Conservation (phyloP, 2,888 invertebrate genomes). For the Melanotus villosus region DNA sequence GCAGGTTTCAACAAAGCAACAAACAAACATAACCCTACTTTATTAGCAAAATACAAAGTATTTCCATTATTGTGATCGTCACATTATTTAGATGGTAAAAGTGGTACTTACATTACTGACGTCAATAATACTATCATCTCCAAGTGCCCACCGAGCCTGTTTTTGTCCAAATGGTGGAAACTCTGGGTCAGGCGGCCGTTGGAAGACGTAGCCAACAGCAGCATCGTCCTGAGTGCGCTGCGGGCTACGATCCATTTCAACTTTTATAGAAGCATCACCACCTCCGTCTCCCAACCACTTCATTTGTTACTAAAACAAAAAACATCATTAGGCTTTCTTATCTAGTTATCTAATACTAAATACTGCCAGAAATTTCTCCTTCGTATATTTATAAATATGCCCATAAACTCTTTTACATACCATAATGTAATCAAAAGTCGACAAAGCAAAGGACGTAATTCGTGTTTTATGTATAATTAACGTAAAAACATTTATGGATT, state of each 20-base stretch:
- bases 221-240: slow-evolving; percentile 90
- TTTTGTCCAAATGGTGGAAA: slow-evolving; percentile 80
- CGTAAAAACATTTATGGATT: neutral
- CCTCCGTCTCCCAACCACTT: slow-evolving; percentile 83
- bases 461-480: slow-evolving; percentile 5
- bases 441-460: slow-evolving; percentile 15
- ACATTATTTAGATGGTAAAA: too few relatives aligned
- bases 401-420: neutral
- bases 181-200: slow-evolving; percentile 86
- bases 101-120: slow-evolving; percentile 71
- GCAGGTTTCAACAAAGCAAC: too few relatives aligned
- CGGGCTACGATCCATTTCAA: slow-evolving; percentile 78
- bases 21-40: too few relatives aligned
- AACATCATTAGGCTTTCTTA: too few relatives aligned
- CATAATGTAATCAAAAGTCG: slow-evolving; percentile 2
- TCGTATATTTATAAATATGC: neutral
- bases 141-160: slow-evolving; percentile 87
- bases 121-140: slow-evolving; percentile 90
- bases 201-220: slow-evolving; percentile 93
- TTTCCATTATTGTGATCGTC: too few relatives aligned
- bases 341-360: too few relatives aligned
- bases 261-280: slow-evolving; percentile 75
- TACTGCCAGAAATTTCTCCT: neutral
- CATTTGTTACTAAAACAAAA: slow-evolving; percentile 72
- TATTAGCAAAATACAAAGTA: too few relatives aligned